A percentile compares a stretch with the other conserved stretches of the same genome.
Evolutionary conservation across 2,113 vertebrate species (phyloP).

Genomic region (Himantopus leucocephalus): DNA sequence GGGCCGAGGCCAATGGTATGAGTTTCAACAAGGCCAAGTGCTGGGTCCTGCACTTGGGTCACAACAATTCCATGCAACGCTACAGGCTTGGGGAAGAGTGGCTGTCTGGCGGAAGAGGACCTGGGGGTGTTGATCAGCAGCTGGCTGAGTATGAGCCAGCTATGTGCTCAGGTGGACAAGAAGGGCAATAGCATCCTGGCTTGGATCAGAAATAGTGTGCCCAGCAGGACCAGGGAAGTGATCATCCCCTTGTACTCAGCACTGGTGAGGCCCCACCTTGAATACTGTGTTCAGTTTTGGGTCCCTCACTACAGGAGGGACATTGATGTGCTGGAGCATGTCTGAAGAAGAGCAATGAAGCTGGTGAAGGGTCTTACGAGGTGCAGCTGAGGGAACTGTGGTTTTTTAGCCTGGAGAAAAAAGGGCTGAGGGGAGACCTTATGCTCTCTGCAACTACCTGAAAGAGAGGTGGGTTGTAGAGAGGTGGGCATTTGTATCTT

Average conservation of each 20-base stretch:
- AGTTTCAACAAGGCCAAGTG: neutral
- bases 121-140: fast-evolving
- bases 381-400: fast-evolving
- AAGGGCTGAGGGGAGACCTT: neutral
- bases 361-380: neutral
- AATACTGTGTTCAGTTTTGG: neutral
- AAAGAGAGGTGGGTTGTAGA: neutral
- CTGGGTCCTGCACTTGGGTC: fast-evolving
- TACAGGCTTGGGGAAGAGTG: neutral
- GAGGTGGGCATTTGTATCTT: neutral
- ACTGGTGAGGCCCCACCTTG: fast-evolving
- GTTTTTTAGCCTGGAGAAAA: neutral
- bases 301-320: neutral
- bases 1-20: fast-evolving
- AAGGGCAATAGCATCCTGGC: fast-evolving
- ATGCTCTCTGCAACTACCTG: neutral
- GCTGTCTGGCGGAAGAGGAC: fast-evolving
- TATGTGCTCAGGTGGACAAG: neutral
- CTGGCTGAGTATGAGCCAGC: fast-evolving
- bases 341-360: neutral
- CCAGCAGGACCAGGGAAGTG: neutral
- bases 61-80: fast-evolving
- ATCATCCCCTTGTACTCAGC: fast-evolving
- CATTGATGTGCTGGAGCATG: fast-evolving
- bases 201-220: fast-evolving